These are phyloP conservation scores for Eurois occulta DNA, from an alignment of 2,888 invertebrate genomes.

Conservation along the genomic window DNA sequence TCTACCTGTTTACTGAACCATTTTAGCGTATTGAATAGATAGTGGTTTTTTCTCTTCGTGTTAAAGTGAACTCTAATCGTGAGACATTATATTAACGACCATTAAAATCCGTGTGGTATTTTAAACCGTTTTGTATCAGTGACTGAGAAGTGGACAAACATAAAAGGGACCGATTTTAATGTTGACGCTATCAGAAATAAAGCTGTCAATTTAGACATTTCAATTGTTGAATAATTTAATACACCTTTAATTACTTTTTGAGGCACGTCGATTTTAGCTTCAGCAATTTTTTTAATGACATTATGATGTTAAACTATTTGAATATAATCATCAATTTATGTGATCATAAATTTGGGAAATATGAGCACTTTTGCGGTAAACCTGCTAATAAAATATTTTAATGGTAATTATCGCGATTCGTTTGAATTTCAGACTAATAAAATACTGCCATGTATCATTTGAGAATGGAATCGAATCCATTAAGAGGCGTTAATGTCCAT, in stretches of 20 bases:
- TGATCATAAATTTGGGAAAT: slow-evolving; percentile 31
- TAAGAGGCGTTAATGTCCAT: slow-evolving; percentile 79
- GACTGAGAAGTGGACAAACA: slow-evolving; percentile 71
- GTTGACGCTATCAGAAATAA: slow-evolving; percentile 63
- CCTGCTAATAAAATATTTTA: slow-evolving; percentile 47
- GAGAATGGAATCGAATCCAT: slow-evolving; percentile 75
- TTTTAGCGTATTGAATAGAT: slow-evolving; percentile 76
- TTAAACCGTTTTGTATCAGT: slow-evolving; percentile 69
- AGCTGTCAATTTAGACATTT: slow-evolving; percentile 53
- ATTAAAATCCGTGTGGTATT: slow-evolving; percentile 79
- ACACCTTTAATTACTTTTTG: slow-evolving; percentile 38
- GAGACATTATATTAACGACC: slow-evolving; percentile 77
- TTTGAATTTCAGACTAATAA: slow-evolving; percentile 54
- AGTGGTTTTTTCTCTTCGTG: slow-evolving; percentile 72
- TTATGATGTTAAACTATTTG: slow-evolving; percentile 26
- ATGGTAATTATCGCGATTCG: slow-evolving; percentile 33
- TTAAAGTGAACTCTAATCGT: slow-evolving; percentile 76
- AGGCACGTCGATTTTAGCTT: neutral
- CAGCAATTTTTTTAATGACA: neutral
- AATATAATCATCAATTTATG: slow-evolving; percentile 18
- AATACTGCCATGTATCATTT: slow-evolving; percentile 59
- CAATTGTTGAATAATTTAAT: slow-evolving; percentile 46
- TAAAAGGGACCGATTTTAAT: slow-evolving; percentile 72
- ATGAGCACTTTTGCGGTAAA: slow-evolving; percentile 34
- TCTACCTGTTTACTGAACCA: slow-evolving; percentile 70